These are phyloP conservation scores for Tapera naevia DNA, from an alignment of 2,797 vertebrate species.

Conservation along the genomic window DNA sequence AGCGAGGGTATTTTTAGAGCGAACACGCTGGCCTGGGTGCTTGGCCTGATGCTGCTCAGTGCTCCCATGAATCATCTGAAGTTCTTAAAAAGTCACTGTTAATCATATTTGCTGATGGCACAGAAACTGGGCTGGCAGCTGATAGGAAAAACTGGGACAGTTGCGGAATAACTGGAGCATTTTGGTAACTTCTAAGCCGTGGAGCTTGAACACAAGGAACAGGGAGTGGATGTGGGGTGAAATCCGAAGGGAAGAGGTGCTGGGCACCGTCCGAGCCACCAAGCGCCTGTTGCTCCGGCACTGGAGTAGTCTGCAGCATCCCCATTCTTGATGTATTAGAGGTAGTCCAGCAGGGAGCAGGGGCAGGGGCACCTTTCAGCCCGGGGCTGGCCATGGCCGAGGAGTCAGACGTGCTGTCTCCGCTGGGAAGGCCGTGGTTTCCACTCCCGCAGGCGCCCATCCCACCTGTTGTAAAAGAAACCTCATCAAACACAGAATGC, in stretches of 20 bases:
- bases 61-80: not conserved
- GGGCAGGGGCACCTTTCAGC: not conserved
- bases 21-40: not conserved
- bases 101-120: not conserved
- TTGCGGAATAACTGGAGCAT: not conserved
- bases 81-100: not conserved
- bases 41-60: not conserved
- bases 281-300: not conserved
- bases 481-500: slow-evolving; percentile 62
- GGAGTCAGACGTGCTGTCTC: not conserved
- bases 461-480: slow-evolving; percentile 15
- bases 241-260: not conserved
- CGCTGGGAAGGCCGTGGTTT: not conserved
- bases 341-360: not conserved
- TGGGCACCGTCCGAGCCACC: not conserved
- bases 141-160: not conserved
- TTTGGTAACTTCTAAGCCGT: not conserved
- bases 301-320: not conserved
- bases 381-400: not conserved
- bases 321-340: not conserved
- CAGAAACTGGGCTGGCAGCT: not conserved
- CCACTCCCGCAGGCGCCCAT: not conserved
- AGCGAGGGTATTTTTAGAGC: not conserved
- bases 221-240: fast-evolving
- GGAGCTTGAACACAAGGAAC: not conserved